These are phyloP conservation scores for Dendrocincla fuliginosa DNA, from an alignment of 2,797 vertebrate species.

Conservation along the genomic window DNA sequence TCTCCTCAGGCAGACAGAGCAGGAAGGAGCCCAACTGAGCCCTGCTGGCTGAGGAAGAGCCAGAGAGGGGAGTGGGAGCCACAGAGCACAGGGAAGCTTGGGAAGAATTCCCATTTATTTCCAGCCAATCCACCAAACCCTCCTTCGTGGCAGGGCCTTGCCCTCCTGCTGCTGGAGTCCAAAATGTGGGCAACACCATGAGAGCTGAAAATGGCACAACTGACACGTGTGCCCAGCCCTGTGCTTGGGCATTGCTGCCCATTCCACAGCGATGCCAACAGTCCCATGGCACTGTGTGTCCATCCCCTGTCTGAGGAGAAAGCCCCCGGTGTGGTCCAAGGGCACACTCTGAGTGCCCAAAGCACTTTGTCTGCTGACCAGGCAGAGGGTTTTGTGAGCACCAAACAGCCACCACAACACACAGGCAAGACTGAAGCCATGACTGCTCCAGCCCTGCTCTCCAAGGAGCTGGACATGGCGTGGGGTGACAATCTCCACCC, in stretches of 20 bases:
- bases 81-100: not conserved
- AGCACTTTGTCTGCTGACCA: not conserved
- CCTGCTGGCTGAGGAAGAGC: too few relatives aligned
- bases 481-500: too few relatives aligned
- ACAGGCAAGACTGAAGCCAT: accelerated
- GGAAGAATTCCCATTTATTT: not conserved
- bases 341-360: not conserved
- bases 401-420: not conserved
- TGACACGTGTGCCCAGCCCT: not conserved
- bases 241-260: not conserved
- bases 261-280: accelerated
- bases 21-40: too few relatives aligned
- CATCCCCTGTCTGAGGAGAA: not conserved
- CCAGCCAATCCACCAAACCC: not conserved
- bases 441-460: not conserved
- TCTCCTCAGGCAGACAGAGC: not conserved
- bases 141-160: not conserved
- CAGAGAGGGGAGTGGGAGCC: not conserved
- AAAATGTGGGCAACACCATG: accelerated
- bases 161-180: not conserved
- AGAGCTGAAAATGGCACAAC: not conserved
- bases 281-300: not conserved
- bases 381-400: not conserved
- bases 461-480: accelerated
- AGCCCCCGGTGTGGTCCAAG: not conserved